phyloP scores from a whole-genome alignment of 2,113 vertebrate species.

The Hirundichthys speculiger region DNA sequence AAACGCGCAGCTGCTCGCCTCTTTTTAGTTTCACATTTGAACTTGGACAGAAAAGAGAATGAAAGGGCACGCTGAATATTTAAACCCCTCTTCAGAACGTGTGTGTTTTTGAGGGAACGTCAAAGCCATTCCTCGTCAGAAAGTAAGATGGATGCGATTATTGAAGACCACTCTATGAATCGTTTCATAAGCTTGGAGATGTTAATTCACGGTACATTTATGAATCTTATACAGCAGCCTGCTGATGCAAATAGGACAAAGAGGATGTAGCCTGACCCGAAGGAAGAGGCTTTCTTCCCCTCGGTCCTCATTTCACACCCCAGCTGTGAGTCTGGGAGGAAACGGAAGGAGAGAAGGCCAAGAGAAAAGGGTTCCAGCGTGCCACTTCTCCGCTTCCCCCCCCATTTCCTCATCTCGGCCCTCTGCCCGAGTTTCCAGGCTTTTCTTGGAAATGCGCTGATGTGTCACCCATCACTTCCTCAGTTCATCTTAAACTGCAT shows the following conservation, averaged over 20 bases:
- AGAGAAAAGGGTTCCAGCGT: conserved; percentile 15
- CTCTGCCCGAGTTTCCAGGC: conserved; percentile 31
- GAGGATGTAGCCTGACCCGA: conserved; percentile 62
- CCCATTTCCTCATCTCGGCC: conserved; percentile 22
- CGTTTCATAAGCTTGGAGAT: not conserved
- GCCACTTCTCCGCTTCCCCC: conserved; percentile 36
- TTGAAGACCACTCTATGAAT: not conserved
- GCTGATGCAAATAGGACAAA: not conserved
- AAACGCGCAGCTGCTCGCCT: conserved; percentile 35
- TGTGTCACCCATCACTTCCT: conserved; percentile 37
- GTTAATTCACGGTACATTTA: not conserved
- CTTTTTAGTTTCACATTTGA: conserved; percentile 14
- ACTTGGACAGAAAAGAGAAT: not conserved
- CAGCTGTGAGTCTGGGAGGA: conserved; percentile 61
- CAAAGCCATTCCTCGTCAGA: not conserved
- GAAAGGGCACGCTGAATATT: not conserved
- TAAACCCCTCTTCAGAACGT: not conserved
- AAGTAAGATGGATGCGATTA: not conserved
- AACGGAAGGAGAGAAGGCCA: conserved; percentile 5
- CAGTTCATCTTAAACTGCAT: conserved; percentile 25
- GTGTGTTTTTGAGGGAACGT: not conserved
- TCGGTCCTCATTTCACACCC: conserved; percentile 46
- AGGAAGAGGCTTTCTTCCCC: conserved; percentile 58
- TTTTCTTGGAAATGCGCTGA: conserved; percentile 27
- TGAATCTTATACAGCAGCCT: not conserved